Evolutionary conservation across 37 sponge, comb jelly and placozoan species (phyloP).

Genomic region (Aplysina aerophoba): DNA sequence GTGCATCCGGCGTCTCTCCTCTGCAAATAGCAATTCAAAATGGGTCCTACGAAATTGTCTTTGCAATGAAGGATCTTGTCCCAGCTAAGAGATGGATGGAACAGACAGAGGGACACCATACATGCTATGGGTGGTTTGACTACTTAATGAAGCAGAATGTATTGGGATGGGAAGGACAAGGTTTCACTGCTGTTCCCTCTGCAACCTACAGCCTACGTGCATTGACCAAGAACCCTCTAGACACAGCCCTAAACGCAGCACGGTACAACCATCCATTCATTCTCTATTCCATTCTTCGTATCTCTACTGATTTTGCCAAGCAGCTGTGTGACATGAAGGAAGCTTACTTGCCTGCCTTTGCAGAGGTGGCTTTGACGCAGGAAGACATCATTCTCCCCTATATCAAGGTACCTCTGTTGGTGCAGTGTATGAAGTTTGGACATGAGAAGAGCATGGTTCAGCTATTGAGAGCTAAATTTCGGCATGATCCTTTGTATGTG

Average conservation of each 20-base stretch:
- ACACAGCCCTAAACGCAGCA: no score
- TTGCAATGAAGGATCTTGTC: not conserved
- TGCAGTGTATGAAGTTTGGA: not conserved
- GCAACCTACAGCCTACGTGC: not conserved
- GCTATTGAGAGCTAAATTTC: not conserved
- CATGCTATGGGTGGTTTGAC: conserved; percentile 3
- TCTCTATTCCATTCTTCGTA: not conserved
- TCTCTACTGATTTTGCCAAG: not conserved
- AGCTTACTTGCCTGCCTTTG: not conserved
- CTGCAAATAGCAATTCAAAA: not conserved
- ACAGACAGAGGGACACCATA: no score
- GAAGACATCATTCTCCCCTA: conserved; percentile 15
- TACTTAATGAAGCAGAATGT: conserved; percentile 1
- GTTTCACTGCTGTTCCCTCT: not conserved
- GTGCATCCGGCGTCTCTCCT: not conserved
- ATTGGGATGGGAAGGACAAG: not conserved
- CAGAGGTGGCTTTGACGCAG: conserved; percentile 18
- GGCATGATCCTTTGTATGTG: not conserved
- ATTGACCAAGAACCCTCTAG: no score
- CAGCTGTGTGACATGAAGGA: not conserved
- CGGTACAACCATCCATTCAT: not conserved
- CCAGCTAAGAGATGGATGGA: conserved; percentile 33
- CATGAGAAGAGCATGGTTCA: not conserved
- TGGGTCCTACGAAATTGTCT: conserved; percentile 4
- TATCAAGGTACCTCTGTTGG: not conserved